Evolutionary conservation across 1,140 invertebrate species (phyloP).

Genomic region (Pseudobourletiella spinata): DNA sequence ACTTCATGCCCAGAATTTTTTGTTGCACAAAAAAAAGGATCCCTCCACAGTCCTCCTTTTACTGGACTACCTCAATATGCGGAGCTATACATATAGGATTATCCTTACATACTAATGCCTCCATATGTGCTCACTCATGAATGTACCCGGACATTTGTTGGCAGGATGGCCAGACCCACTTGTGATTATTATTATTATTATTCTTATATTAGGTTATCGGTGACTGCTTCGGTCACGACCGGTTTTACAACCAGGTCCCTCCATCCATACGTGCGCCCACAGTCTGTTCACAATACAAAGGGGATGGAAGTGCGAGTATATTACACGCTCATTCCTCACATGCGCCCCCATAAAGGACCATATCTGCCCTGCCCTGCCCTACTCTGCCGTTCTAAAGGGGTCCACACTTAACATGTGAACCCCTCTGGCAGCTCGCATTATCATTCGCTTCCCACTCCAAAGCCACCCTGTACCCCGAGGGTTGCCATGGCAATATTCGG

Average conservation of each 20-base stretch:
- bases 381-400: not conserved
- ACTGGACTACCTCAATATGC: too few relatives aligned
- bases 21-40: too few relatives aligned
- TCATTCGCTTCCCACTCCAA: not conserved
- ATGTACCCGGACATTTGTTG: not conserved
- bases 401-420: not conserved
- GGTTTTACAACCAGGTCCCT: not conserved
- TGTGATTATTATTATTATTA: conserved; percentile 13
- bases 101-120: not conserved
- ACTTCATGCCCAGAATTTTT: not conserved
- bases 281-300: not conserved
- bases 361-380: not conserved
- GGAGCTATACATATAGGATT: not conserved
- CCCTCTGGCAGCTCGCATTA: not conserved
- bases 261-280: not conserved
- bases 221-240: not conserved
- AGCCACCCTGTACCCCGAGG: not conserved
- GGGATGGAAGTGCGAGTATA: not conserved
- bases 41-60: too few relatives aligned
- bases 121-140: not conserved
- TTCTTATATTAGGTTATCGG: conserved; percentile 11
- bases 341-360: too few relatives aligned
- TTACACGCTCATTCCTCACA: not conserved
- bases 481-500: not conserved
- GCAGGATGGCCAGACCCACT: not conserved